Evolutionary conservation across 2,797 vertebrate species (phyloP), one percentile per base, ranked within the genome.

Genomic region (Sebastes hopkinsi): DNA sequence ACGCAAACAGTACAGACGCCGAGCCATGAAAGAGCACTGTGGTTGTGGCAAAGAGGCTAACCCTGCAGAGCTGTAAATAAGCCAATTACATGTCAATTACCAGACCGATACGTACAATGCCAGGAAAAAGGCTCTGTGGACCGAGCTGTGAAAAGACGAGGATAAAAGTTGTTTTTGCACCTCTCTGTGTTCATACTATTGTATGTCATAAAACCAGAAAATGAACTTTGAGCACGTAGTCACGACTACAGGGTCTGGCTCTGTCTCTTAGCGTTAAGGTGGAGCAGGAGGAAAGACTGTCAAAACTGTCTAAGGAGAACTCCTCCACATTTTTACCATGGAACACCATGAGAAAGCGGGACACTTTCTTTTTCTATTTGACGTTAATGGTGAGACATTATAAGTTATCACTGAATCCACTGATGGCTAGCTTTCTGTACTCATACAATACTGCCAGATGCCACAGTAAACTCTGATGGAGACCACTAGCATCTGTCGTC

Each of bases 361-460:
- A 83, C 59, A 77, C 38, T 69, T 73, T 74, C 29, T 87, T 91
- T 91, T 85, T 89, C 10, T 87, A 74, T 82, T 86, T 86, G 65
- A 90, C 73, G 81, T 74, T 77, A 77, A 56, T 82, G 38, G 64
- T 85, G 78, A 81, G 62, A 78, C 36, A 71, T 82, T 71, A 77
- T 66, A 73, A 69, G 69, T 80, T 77, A 76, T 59, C 64, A n/a
- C 60, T 72, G 10, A 82, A 77, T 71, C 46, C 60, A 76, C 81
- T 88, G 77, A 80, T 80, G 66, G 83, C 86, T 85, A 89, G 79
- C 84, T 88, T 77, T 81, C 75, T 69, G 62, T 74, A 75, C 82
- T 84, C 79, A 75, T 77, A 85, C 68, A 88, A 79, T 90, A 92
- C 91, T 92, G 92, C 91, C 93, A 94, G 89, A 90, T 83, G 79